Evolutionary conservation across 2,797 vertebrate species (phyloP).

Genomic region (Myotis vivesi): DNA sequence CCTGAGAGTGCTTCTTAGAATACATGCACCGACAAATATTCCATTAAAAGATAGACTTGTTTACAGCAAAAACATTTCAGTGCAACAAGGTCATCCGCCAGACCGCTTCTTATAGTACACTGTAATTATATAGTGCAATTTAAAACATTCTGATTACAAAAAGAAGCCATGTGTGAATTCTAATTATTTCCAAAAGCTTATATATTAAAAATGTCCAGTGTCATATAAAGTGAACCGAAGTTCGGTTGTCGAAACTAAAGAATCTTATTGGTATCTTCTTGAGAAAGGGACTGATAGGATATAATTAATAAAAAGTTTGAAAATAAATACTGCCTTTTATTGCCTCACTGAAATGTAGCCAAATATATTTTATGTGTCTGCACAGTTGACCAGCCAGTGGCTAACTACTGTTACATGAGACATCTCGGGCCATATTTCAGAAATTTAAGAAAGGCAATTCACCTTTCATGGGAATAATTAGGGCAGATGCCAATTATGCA

Average conservation of each 20-base stretch:
- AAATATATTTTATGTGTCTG: slow-evolving; percentile 75
- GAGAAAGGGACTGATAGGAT: slow-evolving; percentile 73
- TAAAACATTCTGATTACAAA: slow-evolving; percentile 4
- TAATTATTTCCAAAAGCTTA: slow-evolving; percentile 53
- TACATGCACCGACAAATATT: slow-evolving; percentile 60
- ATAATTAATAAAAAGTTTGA: slow-evolving; percentile 73
- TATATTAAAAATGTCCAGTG: slow-evolving; percentile 64
- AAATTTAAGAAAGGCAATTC: slow-evolving; percentile 89
- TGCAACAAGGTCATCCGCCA: slow-evolving; percentile 54
- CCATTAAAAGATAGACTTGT: slow-evolving; percentile 71
- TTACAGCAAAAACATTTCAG: slow-evolving; percentile 65
- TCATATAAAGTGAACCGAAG: slow-evolving; percentile 65
- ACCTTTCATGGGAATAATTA: slow-evolving; percentile 93
- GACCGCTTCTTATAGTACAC: not conserved
- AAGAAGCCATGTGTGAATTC: slow-evolving; percentile 48
- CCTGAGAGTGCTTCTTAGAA: slow-evolving; percentile 52
- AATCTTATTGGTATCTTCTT: slow-evolving; percentile 71
- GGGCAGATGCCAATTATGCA: slow-evolving; percentile 90
- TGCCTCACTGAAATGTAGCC: slow-evolving; percentile 68
- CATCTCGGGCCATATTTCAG: slow-evolving; percentile 88
- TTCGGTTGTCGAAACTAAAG: slow-evolving; percentile 68
- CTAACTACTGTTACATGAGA: slow-evolving; percentile 87
- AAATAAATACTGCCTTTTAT: slow-evolving; percentile 74
- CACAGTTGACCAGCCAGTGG: slow-evolving; percentile 75
- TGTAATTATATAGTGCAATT: slow-evolving; percentile 65